Evolutionary conservation across 2,888 invertebrate species (phyloP).

Genomic region (Rhingia campestris): DNA sequence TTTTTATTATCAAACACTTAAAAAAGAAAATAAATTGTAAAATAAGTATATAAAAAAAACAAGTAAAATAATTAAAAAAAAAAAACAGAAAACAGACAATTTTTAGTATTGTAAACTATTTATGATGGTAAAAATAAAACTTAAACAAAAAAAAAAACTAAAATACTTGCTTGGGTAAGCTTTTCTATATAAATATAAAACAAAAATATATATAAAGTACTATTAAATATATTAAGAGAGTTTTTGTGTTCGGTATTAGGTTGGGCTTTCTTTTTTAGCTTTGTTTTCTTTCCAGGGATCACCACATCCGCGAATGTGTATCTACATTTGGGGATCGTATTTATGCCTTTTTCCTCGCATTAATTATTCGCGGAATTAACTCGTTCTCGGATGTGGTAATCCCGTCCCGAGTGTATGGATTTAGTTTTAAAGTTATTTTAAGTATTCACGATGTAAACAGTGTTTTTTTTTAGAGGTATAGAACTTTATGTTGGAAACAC

Average conservation of each 20-base stretch:
- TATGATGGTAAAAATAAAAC: slow-evolving; percentile 71
- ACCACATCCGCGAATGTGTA: no score
- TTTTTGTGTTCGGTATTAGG: neutral
- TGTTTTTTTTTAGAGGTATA: no score
- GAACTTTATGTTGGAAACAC: no score
- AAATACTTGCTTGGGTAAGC: slow-evolving; percentile 66
- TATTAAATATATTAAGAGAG: slow-evolving; percentile 49
- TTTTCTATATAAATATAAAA: slow-evolving; percentile 63
- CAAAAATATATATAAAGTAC: slow-evolving; percentile 34
- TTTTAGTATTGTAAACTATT: slow-evolving; percentile 74
- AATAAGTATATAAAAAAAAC: slow-evolving; percentile 70
- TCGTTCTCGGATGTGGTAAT: no score
- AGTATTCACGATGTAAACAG: no score
- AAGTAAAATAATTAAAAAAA: slow-evolving; percentile 54
- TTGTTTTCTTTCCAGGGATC: no score
- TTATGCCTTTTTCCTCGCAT: no score
- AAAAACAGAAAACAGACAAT: slow-evolving; percentile 68
- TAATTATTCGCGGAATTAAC: no score
- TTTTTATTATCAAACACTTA: slow-evolving; percentile 49
- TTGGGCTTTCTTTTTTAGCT: no score
- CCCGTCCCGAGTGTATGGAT: no score
- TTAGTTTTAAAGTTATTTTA: no score
- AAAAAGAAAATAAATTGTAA: slow-evolving; percentile 57
- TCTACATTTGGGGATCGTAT: no score
- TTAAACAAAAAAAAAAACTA: slow-evolving; percentile 42